Base-by-base conservation (phyloP, 2,888 invertebrate species). In the Nomada ruficornis region DNA sequence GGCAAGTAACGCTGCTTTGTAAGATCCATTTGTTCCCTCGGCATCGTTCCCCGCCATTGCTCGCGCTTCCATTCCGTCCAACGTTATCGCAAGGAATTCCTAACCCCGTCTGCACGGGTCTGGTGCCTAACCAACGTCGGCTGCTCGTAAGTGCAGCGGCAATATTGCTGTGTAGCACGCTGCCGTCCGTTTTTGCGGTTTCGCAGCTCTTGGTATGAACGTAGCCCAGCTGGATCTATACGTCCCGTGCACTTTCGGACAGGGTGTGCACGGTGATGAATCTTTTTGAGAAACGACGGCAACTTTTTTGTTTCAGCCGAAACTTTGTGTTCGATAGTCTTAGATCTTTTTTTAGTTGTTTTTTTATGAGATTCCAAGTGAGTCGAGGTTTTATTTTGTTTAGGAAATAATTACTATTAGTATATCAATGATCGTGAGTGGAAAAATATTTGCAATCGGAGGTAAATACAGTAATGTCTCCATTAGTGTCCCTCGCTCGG, bases 21-120 rank as follows among this genome's bases (percentile, higher is more conserved):
- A 74, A 73, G 77, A 84, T 79, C 84, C 84, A 84, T 84, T 83
- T 83, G 79, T 84, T 83, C 79, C 76, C 75, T 42, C 42, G 71
- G 77, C 80, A 62, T 83, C 83, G 83, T 83, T 83, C 65, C 63
- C 18, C 76, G 73, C 70, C 79, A 75, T 75, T 60, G 73, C 80
- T 67, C 50, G 60, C 64, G 65, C 52, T 36, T 76, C 59, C 15
- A 26, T 68, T 50, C 57, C 20, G 60, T 20, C 47, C 26, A 79
- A 79, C 83, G 76, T 84, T 84, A 84, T 84, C 84, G 83, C 72
- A 52, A 55, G 69, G 73, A 65, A 77, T 77, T 71, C 67, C 57
- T 70, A 82, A 59, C 67, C 54, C 44, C 23, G 68, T 47, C 36
- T 70, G 29, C 67, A 10, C 60, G 50, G 20, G 59, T 63, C 42